Conservation (phyloP, 2,113 vertebrate species). For the Phrynocephalus versicolor region DNA sequence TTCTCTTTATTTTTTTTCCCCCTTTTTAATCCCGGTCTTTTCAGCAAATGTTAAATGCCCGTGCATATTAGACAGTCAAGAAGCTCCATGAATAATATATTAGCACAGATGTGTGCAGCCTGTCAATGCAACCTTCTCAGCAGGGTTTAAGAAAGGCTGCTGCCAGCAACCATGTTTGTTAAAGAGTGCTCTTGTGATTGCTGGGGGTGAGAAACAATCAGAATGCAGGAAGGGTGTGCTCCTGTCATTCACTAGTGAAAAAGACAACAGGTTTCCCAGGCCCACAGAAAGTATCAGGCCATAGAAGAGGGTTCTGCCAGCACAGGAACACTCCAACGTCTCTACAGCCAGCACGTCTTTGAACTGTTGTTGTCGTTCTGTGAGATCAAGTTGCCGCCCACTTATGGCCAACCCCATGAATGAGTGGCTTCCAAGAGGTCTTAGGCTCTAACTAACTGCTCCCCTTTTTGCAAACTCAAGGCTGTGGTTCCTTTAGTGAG, state of each 20-base stretch:
- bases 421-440: too few species aligned
- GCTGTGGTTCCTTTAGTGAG: too few species aligned
- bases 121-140: slow-evolving; percentile 9
- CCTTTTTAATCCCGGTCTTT: background rate
- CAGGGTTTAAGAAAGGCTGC: background rate
- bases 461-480: too few species aligned
- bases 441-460: too few species aligned
- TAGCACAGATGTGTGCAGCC: slow-evolving; percentile 5
- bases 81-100: slow-evolving; percentile 18
- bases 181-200: background rate
- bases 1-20: too few species aligned
- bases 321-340: too few species aligned
- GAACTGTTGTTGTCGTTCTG: too few species aligned
- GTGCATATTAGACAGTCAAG: background rate
- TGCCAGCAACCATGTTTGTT: background rate
- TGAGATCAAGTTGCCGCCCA: too few species aligned
- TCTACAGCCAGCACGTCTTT: too few species aligned
- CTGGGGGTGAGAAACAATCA: background rate
- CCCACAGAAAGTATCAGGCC: too few species aligned
- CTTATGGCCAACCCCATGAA: too few species aligned
- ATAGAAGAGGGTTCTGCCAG: background rate
- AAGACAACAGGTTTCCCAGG: background rate
- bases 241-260: background rate
- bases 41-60: background rate
- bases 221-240: background rate